phyloP scores from a whole-genome alignment of 1,140 invertebrate genomes.

The Metaphire vulgaris region DNA sequence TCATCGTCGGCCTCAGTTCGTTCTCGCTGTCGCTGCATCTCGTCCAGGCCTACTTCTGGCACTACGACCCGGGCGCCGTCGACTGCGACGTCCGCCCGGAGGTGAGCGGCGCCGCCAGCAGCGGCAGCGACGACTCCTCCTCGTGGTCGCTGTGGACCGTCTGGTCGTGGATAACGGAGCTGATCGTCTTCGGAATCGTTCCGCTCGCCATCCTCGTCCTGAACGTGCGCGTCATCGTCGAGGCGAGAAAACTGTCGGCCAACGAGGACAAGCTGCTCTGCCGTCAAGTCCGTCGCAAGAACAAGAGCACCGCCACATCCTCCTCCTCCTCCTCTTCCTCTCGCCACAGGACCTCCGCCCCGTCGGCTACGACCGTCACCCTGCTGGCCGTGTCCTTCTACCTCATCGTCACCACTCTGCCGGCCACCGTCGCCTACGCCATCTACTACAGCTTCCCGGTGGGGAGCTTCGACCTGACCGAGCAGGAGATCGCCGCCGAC shows the following conservation, averaged over 20 bases:
- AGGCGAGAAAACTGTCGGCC: constrained; percentile 38
- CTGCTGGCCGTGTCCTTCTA: constrained; percentile 49
- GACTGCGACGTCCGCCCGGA: constrained; percentile 23
- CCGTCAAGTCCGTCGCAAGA: neutral
- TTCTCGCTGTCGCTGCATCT: constrained; percentile 34
- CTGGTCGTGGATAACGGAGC: constrained; percentile 47
- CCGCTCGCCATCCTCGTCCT: constrained; percentile 44
- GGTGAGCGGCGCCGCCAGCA: constrained; percentile 8
- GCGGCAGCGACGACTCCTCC: constrained; percentile 33
- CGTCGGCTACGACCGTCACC: constrained; percentile 43
- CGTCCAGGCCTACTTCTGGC: constrained; percentile 49
- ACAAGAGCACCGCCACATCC: neutral
- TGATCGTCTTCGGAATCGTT: constrained; percentile 41
- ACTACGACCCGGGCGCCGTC: constrained; percentile 30
- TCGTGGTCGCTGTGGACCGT: constrained; percentile 29
- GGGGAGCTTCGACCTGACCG: constrained; percentile 29
- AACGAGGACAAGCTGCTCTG: constrained; percentile 34
- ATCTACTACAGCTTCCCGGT: constrained; percentile 34
- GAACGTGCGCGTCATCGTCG: constrained; percentile 45
- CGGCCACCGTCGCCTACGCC: constrained; percentile 45
- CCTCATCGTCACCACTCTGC: constrained; percentile 45
- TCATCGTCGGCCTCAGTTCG: constrained; percentile 50
- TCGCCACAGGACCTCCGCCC: constrained; percentile 26
- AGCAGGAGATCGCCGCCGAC: constrained; percentile 32
- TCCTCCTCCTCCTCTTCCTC: no score